Evolutionary conservation across 2,888 invertebrate species (phyloP).

Genomic region (Pocota personata): DNA sequence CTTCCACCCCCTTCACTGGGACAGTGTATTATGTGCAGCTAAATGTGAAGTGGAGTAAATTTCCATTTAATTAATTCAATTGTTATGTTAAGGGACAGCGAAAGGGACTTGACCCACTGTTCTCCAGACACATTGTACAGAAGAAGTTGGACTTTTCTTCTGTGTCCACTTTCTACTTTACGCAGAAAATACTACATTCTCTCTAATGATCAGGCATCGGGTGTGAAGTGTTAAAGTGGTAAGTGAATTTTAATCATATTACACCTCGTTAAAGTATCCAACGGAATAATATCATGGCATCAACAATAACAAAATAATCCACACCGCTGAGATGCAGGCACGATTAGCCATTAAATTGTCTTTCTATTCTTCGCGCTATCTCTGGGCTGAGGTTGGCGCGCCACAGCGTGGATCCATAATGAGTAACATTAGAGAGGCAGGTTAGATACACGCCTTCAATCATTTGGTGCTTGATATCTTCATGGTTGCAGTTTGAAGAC

Average conservation of each 20-base stretch:
- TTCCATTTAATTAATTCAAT: constrained; percentile 53
- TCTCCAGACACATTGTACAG: neutral
- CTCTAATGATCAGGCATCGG: constrained; percentile 23
- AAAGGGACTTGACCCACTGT: constrained; percentile 45
- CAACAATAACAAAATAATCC: constrained; percentile 37
- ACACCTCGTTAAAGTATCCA: constrained; percentile 34
- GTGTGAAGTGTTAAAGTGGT: constrained; percentile 19
- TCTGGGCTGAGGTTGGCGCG: neutral
- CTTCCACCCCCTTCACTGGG: neutral
- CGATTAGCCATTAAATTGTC: constrained; percentile 60
- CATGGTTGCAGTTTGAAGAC: constrained; percentile 30
- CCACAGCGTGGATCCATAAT: constrained; percentile 20
- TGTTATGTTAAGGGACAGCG: constrained; percentile 43
- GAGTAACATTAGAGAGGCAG: constrained; percentile 55
- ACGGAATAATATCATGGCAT: constrained; percentile 3
- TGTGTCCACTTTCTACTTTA: constrained; percentile 42
- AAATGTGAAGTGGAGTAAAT: constrained; percentile 27
- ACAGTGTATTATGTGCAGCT: neutral
- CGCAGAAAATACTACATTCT: neutral
- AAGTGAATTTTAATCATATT: constrained; percentile 60
- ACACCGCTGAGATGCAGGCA: constrained; percentile 20
- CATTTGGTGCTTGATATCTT: constrained; percentile 47
- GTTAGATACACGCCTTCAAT: constrained; percentile 50
- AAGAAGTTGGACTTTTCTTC: neutral
- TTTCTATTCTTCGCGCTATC: constrained; percentile 3